A percentile compares a stretch with the other conserved stretches of the same genome.
These are phyloP conservation scores for Lithophane leautieri DNA, from an alignment of 2,888 invertebrate species.

Conservation along the genomic window DNA sequence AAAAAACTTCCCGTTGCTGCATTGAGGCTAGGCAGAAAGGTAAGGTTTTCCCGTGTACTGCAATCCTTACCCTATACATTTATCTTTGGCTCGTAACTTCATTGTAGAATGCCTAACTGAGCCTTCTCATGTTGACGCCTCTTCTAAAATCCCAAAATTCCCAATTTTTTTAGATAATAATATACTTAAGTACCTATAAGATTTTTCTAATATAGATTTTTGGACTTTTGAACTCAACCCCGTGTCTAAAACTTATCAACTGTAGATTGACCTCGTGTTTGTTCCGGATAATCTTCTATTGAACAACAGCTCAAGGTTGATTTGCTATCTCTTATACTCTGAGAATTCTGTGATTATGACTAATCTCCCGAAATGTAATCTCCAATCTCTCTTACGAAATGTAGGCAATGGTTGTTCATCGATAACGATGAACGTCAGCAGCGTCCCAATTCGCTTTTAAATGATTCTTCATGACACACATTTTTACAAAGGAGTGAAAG, in stretches of 20 bases:
- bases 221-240: not conserved
- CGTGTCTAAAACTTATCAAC: constrained; percentile 7
- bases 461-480: not conserved
- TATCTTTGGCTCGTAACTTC: not conserved
- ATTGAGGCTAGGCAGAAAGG: not conserved
- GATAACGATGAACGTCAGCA: not conserved
- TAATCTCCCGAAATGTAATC: constrained; percentile 6
- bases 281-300: constrained; percentile 9
- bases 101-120: too few species aligned
- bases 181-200: too few species aligned
- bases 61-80: not conserved
- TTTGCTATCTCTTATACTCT: constrained; percentile 6
- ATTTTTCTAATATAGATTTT: not conserved
- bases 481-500: not conserved
- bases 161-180: not conserved
- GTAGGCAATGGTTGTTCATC: not conserved
- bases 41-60: not conserved
- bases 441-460: not conserved
- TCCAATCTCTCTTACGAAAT: not conserved
- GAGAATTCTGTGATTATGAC: constrained; percentile 5
- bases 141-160: not conserved
- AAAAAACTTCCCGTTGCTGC: not conserved
- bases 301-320: constrained; percentile 15
- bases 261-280: constrained; percentile 3
- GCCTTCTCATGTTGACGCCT: not conserved